A percentile compares a stretch with the other conserved stretches of the same genome.
Conservation (phyloP, 2,888 invertebrate genomes). For the Biston stratarius region DNA sequence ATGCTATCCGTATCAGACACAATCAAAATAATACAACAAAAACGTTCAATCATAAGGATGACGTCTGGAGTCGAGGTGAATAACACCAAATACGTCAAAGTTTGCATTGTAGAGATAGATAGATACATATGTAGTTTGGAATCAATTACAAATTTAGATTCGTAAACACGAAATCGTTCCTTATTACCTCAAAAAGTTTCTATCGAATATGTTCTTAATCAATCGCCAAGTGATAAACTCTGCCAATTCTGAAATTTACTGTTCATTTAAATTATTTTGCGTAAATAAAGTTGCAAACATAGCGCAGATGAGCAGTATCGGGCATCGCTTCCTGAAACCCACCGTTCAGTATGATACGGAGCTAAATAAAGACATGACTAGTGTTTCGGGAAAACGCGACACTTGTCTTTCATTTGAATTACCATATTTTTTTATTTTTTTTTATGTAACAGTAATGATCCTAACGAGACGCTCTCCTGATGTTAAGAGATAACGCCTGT, state of each 20-base stretch:
- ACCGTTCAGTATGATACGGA: slow-evolving; percentile 49
- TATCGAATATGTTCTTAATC: slow-evolving; percentile 26
- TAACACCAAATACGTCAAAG: slow-evolving; percentile 17
- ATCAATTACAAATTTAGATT: neutral
- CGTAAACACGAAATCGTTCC: slow-evolving; percentile 2
- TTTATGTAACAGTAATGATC: too few species aligned
- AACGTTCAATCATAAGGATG: slow-evolving; percentile 31
- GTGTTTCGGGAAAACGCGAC: slow-evolving; percentile 53
- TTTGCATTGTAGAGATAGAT: neutral
- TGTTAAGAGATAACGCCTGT: too few species aligned
- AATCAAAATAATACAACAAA: slow-evolving; percentile 25
- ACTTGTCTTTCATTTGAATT: slow-evolving; percentile 44
- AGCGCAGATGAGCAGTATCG: slow-evolving; percentile 54
- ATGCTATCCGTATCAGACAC: slow-evolving; percentile 15
- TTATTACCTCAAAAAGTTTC: slow-evolving; percentile 10
- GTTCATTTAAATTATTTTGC: slow-evolving; percentile 42
- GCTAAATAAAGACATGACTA: slow-evolving; percentile 63
- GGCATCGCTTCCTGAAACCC: slow-evolving; percentile 63
- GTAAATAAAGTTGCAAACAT: slow-evolving; percentile 49
- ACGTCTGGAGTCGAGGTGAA: slow-evolving; percentile 20
- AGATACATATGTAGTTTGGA: neutral
- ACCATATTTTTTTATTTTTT: too few species aligned
- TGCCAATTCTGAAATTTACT: slow-evolving; percentile 48
- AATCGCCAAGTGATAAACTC: slow-evolving; percentile 37
- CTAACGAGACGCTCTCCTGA: too few species aligned